Conservation (phyloP, 2,888 invertebrate species). For the Tupiocoris notatus region DNA sequence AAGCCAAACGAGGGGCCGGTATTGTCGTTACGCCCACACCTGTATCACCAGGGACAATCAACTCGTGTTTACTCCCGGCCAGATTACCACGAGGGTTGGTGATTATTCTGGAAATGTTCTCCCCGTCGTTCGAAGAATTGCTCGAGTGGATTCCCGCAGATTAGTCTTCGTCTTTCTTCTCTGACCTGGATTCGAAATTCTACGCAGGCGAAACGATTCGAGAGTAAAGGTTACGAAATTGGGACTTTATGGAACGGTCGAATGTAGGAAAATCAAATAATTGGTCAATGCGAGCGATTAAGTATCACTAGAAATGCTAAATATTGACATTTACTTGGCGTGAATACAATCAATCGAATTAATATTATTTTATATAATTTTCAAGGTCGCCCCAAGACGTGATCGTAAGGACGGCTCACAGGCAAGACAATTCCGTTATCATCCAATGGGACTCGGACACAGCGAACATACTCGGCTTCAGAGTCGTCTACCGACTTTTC, state of each 20-base stretch:
- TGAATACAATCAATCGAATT: too few relatives aligned
- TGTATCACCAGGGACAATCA: background rate
- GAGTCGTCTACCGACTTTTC: slow-evolving; percentile 84
- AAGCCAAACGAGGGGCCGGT: background rate
- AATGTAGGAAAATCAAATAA: too few relatives aligned
- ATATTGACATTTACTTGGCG: too few relatives aligned
- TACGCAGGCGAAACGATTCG: too few relatives aligned
- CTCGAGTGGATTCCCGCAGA: background rate
- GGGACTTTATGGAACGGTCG: too few relatives aligned
- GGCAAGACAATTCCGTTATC: slow-evolving; percentile 82
- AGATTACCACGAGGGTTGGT: background rate
- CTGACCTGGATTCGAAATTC: background rate
- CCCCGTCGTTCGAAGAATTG: background rate
- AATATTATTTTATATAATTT: background rate
- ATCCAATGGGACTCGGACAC: slow-evolving; percentile 91
- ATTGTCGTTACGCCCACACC: background rate
- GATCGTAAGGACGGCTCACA: slow-evolving; percentile 78
- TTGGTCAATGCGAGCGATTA: too few relatives aligned
- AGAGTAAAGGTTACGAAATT: too few relatives aligned
- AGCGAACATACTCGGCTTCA: slow-evolving; percentile 81
- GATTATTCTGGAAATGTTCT: background rate
- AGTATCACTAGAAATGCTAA: too few relatives aligned
- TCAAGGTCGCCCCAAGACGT: slow-evolving; percentile 55
- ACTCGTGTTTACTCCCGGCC: background rate
- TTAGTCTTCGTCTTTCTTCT: background rate